Conservation (phyloP, 2,888 invertebrate genomes). For the Mactromeris polynyma region DNA sequence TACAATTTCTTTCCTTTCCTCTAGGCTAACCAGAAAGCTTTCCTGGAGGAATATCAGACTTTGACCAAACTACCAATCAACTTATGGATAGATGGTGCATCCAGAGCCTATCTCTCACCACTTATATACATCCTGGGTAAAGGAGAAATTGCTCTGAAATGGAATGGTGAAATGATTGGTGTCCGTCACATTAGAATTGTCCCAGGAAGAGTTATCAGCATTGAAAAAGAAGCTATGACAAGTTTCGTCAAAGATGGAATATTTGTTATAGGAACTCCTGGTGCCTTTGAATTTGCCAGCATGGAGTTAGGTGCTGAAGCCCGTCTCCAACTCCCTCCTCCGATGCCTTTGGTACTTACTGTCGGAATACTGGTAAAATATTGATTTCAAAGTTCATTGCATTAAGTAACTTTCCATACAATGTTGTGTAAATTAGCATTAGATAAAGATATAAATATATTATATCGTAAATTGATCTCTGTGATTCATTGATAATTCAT, state of each 20-base stretch:
- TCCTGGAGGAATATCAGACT: constrained; percentile 72
- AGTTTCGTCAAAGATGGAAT: constrained; percentile 68
- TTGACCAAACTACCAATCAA: constrained; percentile 76
- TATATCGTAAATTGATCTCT: too few species aligned
- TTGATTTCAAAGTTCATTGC: background rate
- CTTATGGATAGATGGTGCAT: constrained; percentile 77
- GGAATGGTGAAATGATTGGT: constrained; percentile 79
- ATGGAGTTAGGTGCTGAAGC: constrained; percentile 78
- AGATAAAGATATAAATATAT: too few species aligned
- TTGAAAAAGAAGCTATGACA: constrained; percentile 76
- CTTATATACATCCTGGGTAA: constrained; percentile 78
- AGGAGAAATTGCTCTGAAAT: constrained; percentile 80
- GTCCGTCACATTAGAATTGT: constrained; percentile 77
- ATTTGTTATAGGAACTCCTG: constrained; percentile 70
- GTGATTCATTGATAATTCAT: too few species aligned
- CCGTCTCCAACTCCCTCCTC: constrained; percentile 73
- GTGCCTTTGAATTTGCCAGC: constrained; percentile 75
- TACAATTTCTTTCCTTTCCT: constrained; percentile 30
- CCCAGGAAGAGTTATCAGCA: constrained; percentile 73
- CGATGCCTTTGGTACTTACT: constrained; percentile 75
- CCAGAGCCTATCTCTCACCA: constrained; percentile 72
- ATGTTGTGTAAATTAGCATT: too few species aligned
- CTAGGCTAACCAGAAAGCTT: constrained; percentile 67
- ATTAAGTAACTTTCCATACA: too few species aligned
- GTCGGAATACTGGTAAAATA: constrained; percentile 78